Base-by-base conservation (phyloP, 2,888 invertebrate species). In the Drosophila cracens region DNA sequence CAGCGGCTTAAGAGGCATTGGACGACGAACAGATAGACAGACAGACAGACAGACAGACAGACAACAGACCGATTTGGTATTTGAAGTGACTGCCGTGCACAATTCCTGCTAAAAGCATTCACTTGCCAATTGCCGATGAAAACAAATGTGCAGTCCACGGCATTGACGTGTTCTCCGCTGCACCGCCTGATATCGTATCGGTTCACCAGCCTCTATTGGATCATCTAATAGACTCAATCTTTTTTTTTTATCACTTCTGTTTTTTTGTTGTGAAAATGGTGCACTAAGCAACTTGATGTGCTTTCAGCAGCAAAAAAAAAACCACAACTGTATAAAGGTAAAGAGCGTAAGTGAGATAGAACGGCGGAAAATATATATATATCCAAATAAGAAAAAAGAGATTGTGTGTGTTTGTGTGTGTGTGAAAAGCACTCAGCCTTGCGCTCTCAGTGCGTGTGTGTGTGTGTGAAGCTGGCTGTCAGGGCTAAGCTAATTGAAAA, bases 91-190 rank as follows among this genome's bases (percentile, higher is more conserved):
- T 83, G 83, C 88, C 81, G 76, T 74, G 74, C 70, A 87, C 78
- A 76, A 83, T 87, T 84, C 67, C 70, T 70, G 79, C 81, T 89
- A 89, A 87, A 87, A 87, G 89, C 87, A 84, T 87, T 87, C 79
- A 74, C 82, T 82, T 74, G 82, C 77, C 87, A 81, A 87, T 82
- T 75, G 87, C 68, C 85, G 89, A 82, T 84, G 87, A 62, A 79
- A 78, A 78, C 77, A 78, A 78, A 78, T 78, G 79, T 61, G 64
- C 75, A 65, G 66, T 67, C 63, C 34, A 78, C 54, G 59, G 63
- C 78, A 61, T 56, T 77, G 69, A 48, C 36, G 46, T 53, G 21
- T 43, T 58, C 48, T 40, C 49, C 31, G 40, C 16, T 29, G 5
- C n/a, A 36, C 27, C n/a, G 10, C 18, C 62, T n/a, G 16, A 29